Percentiles rank a stretch among this genome's conserved stretches.
phyloP scores from a whole-genome alignment of 2,888 invertebrate genomes.

The Andrena haemorrhoa region DNA sequence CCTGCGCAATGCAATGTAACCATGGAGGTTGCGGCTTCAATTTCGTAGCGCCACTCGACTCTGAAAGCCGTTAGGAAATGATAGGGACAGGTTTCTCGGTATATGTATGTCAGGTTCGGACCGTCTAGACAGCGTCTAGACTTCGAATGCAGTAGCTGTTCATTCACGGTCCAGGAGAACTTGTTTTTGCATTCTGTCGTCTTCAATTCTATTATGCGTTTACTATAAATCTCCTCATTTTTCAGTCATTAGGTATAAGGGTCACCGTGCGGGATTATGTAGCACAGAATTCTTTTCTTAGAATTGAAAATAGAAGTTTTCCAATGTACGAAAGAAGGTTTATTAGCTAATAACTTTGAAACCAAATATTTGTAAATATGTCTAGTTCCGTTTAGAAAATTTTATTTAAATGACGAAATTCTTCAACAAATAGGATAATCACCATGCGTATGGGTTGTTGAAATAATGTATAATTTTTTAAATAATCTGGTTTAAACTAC shows the following conservation, averaged over 20 bases:
- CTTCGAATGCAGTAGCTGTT: neutral
- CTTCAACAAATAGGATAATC: neutral
- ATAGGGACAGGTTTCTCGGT: neutral
- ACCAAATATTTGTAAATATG: neutral
- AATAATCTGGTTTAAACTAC: too few relatives aligned
- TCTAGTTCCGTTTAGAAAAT: neutral
- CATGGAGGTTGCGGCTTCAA: neutral
- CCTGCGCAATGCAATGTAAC: slow-evolving; percentile 24
- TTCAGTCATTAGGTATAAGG: too few relatives aligned
- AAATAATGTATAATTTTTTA: too few relatives aligned
- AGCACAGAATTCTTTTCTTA: neutral
- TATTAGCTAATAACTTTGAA: neutral
- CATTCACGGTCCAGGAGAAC: neutral
- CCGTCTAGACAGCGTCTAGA: neutral
- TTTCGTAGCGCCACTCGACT: neutral
- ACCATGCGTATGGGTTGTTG: too few relatives aligned
- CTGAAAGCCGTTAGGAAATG: neutral
- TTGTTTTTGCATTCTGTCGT: neutral
- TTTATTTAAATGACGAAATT: neutral
- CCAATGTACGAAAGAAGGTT: neutral
- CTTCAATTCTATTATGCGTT: neutral
- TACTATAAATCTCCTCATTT: neutral
- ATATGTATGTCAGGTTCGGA: too few relatives aligned
- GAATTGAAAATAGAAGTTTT: neutral
- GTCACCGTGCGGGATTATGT: neutral